These are phyloP conservation scores for Scalopus aquaticus DNA, from an alignment of 2,113 vertebrate genomes.

Conservation along the genomic window DNA sequence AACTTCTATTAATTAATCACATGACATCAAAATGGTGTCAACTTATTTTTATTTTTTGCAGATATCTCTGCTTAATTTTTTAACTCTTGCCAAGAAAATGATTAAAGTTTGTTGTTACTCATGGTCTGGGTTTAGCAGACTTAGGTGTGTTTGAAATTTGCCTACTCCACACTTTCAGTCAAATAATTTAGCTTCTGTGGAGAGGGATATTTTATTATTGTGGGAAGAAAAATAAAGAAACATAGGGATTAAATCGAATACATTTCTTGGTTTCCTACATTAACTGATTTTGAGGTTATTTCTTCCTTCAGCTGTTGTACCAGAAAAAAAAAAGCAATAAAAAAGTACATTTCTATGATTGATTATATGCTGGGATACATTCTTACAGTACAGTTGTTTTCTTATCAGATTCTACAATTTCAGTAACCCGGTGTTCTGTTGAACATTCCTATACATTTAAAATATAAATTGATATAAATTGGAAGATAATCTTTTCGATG, in stretches of 20 bases:
- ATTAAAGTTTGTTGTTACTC: constrained; percentile 61
- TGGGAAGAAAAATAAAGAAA: constrained; percentile 62
- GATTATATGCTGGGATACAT: constrained; percentile 45
- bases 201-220: constrained; percentile 47
- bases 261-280: constrained; percentile 36
- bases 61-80: not conserved
- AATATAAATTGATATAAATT: constrained; percentile 30
- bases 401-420: constrained; percentile 40
- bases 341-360: constrained; percentile 40
- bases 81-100: constrained; percentile 58
- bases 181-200: constrained; percentile 40
- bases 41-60: constrained; percentile 45
- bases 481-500: not conserved
- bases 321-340: constrained; percentile 35
- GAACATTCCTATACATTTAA: not conserved
- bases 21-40: constrained; percentile 34
- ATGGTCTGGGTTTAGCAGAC: constrained; percentile 19
- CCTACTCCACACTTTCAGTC: constrained; percentile 26
- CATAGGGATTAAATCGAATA: not conserved
- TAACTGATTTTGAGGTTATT: constrained; percentile 63
- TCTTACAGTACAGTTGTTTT: constrained; percentile 37
- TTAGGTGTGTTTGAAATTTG: constrained; percentile 17
- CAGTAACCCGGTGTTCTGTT: not conserved
- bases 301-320: constrained; percentile 51
- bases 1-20: constrained; percentile 46